Base-by-base conservation (phyloP, 2,113 vertebrate genomes). In the Takifugu bimaculatus region DNA sequence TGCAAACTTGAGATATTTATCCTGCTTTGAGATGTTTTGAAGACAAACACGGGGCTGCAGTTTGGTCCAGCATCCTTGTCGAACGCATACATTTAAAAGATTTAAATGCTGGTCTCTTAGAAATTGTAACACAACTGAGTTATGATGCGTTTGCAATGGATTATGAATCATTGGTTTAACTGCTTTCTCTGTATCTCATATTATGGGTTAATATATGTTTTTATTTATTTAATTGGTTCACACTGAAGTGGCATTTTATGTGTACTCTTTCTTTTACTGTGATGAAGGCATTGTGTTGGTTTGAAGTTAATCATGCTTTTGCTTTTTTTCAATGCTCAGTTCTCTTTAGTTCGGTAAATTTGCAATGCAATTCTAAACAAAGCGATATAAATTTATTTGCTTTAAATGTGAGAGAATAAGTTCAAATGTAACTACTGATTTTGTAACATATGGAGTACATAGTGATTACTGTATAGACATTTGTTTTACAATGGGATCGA, bases 171-270 rank as follows among this genome's bases (percentile, higher is more conserved):
- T 42, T 60, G 59, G 74, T 78, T 72, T 52, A 60, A 68, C 52
- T 57, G 47, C 50, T 80, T 65, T 61, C 35, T 72, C 61, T 1
- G 45, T 70, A 39, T 39, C 51, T 51, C 47, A 44, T 77, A 26
- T 53, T 58, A 62, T 39, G 29, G 12, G 43, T 13, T 53, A 20
- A 55, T 58, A 3, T 60, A 35, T 65, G 61, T 84, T 77, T 73
- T 81, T 72, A 86, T 85, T 87, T 82, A 83, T 84, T 72, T 12
- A 65, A 57, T 73, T 72, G 49, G 6, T 77, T 80, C 32, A 13
- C 48, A 50, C 55, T 58, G 57, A 70, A 60, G 43, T 75, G 63
- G 71, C 65, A 55, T 74, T 68, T 48, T 58, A 50, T 28, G 47
- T n/a, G 39, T 67, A 55, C 50, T 11, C 50, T 70, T 56, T 70